A percentile compares a stretch with the other conserved stretches of the same genome.
phyloP scores from a whole-genome alignment of 1,140 invertebrate genomes.

The Drosophila sechellia region DNA sequence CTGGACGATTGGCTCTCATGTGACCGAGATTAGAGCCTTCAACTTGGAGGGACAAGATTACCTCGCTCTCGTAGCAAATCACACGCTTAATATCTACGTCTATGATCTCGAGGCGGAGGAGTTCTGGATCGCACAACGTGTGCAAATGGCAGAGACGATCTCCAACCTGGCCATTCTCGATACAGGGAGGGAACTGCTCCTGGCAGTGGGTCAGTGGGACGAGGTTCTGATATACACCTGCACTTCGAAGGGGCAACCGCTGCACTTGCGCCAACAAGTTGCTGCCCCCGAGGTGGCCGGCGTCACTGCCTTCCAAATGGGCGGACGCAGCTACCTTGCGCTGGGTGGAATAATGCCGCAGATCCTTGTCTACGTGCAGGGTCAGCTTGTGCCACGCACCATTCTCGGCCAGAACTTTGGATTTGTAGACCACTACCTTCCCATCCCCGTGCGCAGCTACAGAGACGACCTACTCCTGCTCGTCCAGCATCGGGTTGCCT shows the following conservation, averaged over 20 bases:
- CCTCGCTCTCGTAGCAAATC: constrained; percentile 40
- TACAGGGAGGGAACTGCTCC: constrained; percentile 63
- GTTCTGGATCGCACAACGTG: constrained; percentile 71
- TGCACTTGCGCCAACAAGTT: constrained; percentile 48
- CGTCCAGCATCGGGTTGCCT: constrained; percentile 85
- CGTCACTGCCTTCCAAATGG: constrained; percentile 81
- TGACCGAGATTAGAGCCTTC: constrained; percentile 52
- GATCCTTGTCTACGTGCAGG: constrained; percentile 82
- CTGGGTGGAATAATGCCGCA: constrained; percentile 81
- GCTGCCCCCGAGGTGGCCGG: constrained; percentile 45
- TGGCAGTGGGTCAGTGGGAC: constrained; percentile 68
- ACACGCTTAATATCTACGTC: constrained; percentile 67
- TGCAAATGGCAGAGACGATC: constrained; percentile 52
- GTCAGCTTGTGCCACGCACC: constrained; percentile 65
- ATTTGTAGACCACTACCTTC: constrained; percentile 82
- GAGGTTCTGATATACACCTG: constrained; percentile 56
- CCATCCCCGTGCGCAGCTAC: constrained; percentile 84
- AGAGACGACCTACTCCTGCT: constrained; percentile 85
- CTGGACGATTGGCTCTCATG: constrained; percentile 49
- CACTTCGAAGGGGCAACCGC: constrained; percentile 34
- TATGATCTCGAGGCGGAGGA: constrained; percentile 57
- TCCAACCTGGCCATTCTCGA: constrained; percentile 62
- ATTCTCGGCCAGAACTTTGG: constrained; percentile 82
- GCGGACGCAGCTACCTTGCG: constrained; percentile 84
- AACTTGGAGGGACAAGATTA: constrained; percentile 48